These are phyloP conservation scores for Tachystola acroxantha DNA, from an alignment of 2,888 invertebrate species.

Conservation along the genomic window DNA sequence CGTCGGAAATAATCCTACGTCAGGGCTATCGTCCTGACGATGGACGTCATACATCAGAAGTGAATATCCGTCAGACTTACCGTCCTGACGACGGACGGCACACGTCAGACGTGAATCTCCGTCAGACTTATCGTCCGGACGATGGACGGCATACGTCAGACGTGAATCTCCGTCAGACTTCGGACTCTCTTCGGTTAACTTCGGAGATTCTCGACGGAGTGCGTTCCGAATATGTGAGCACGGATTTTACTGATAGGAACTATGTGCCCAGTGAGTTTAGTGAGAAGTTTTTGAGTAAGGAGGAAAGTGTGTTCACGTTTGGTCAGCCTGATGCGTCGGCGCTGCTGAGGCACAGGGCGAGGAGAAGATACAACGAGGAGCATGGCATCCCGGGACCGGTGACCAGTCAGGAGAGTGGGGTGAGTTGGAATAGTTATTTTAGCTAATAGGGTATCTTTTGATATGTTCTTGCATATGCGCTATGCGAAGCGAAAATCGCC, in stretches of 20 bases:
- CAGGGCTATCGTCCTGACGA: constrained; percentile 56
- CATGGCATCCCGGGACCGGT: constrained; percentile 57
- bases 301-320: constrained; percentile 65
- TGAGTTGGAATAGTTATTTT: constrained; percentile 47
- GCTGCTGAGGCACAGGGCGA: constrained; percentile 69
- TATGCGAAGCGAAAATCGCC: no score
- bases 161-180: constrained; percentile 16
- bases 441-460: no score
- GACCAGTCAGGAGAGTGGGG: constrained; percentile 74
- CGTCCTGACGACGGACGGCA: no score
- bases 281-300: constrained; percentile 42
- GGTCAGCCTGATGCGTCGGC: constrained; percentile 81
- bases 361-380: constrained; percentile 64
- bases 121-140: no score
- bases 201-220: constrained; percentile 62
- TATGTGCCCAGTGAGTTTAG: constrained; percentile 37
- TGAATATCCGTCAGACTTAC: constrained; percentile 56
- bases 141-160: no score
- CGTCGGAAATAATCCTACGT: constrained; percentile 50
- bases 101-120: constrained; percentile 3
- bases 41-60: no score
- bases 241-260: constrained; percentile 14
- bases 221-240: constrained; percentile 35
- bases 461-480: no score
- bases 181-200: constrained; percentile 1